phyloP scores from a whole-genome alignment of 2,888 invertebrate species.

The Rosalia funebris region DNA sequence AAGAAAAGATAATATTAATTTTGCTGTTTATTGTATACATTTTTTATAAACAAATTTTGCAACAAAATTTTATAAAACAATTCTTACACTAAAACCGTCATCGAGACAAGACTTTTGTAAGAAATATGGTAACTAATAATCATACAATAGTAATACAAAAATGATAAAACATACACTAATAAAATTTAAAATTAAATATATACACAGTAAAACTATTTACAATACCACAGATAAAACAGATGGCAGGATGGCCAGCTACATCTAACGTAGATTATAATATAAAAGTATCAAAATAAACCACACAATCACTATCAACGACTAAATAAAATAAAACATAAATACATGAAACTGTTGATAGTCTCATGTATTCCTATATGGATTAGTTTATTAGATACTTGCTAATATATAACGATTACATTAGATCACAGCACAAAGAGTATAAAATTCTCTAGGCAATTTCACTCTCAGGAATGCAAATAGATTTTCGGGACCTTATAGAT shows the following conservation, averaged over 20 bases:
- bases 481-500: conserved; percentile 65
- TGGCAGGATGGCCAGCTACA: conserved; percentile 26
- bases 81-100: not conserved
- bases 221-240: conserved; percentile 45
- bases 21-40: not conserved
- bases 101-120: not conserved
- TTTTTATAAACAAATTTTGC: not conserved
- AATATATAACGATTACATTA: conserved; percentile 15
- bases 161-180: conserved; percentile 6
- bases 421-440: conserved; percentile 29
- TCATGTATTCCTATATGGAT: not conserved
- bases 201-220: conserved; percentile 34
- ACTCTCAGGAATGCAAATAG: conserved; percentile 53
- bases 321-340: conserved; percentile 13
- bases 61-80: not conserved
- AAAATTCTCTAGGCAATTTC: conserved; percentile 38
- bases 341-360: conserved; percentile 8
- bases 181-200: conserved; percentile 27
- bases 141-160: conserved; percentile 20
- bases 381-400: conserved; percentile 12
- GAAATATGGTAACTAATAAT: conserved; percentile 6
- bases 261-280: conserved; percentile 18
- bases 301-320: conserved; percentile 5
- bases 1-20: too few species aligned
- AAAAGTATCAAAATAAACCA: conserved; percentile 16